A percentile compares a stretch with the other conserved stretches of the same genome.
Evolutionary conservation across 2,797 vertebrate species (phyloP).

Genomic region (Anguilla anguilla): DNA sequence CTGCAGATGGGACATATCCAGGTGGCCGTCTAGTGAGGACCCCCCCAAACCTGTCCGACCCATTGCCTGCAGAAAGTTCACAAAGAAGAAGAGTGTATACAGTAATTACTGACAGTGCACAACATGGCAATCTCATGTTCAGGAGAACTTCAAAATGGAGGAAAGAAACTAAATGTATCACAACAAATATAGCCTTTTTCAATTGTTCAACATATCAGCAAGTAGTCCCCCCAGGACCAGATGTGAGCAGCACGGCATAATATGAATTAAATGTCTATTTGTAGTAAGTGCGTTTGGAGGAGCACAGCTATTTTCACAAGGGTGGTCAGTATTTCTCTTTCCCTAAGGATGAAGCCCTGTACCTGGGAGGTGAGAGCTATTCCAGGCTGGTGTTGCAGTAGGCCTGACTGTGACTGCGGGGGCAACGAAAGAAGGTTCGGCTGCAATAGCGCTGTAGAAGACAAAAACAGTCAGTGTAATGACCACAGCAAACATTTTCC

Average conservation of each 20-base stretch:
- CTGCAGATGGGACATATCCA: conserved; percentile 89
- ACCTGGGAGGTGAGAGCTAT: conserved; percentile 91
- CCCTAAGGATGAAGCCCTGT: conserved; percentile 39
- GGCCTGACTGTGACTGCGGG: conserved; percentile 79
- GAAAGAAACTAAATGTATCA: background rate
- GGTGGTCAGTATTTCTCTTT: background rate
- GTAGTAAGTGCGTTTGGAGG: background rate
- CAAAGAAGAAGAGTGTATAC: background rate
- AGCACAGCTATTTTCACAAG: background rate
- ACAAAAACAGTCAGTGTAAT: background rate
- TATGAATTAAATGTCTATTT: background rate
- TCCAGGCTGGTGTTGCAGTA: conserved; percentile 87
- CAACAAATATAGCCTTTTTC: background rate
- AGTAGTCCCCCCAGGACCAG: background rate
- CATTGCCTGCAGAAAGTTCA: conserved; percentile 71
- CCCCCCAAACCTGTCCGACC: conserved; percentile 84
- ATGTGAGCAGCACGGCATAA: background rate
- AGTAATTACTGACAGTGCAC: background rate
- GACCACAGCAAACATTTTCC: background rate
- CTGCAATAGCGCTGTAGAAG: conserved; percentile 80
- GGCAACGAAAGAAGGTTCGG: conserved; percentile 89
- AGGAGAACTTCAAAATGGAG: background rate
- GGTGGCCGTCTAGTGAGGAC: conserved; percentile 84
- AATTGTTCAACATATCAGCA: background rate
- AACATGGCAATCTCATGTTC: background rate